Evolutionary conservation across 1,140 invertebrate genomes (phyloP), one percentile per base, ranked within the genome.

Genomic region (Neelides sp.): DNA sequence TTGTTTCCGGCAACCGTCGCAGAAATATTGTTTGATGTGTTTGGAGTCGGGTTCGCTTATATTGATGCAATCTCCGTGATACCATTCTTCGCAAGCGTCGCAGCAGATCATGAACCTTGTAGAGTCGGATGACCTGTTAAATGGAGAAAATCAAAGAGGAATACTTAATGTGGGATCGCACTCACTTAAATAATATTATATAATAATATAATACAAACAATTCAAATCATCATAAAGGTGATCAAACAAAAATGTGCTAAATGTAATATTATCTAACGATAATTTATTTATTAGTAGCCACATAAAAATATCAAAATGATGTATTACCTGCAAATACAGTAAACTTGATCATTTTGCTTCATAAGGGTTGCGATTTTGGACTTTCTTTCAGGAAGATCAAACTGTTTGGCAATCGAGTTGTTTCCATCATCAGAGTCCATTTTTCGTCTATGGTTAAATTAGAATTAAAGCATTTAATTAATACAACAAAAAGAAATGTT

Each of bases 51-150:
- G 78, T 65, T 93, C 83, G 8, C 87, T 92, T 50, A 97, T 89
- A 59, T 85, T 86, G 62, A 98, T 93, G 67, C 93, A 97, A 63
- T 95, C 89, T 8, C 92, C 92, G 69, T 98, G 94, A 65, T 93
- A 98, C 93, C 94, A 98, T 71, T 96, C 91, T 68, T 97, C 89
- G 69, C 94, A 98, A 26, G 85, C 77, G 70, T 97, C 94, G 73
- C 93, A 97, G 36, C 70, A 90, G 85, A 96, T 96, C 92, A 97
- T 97, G 71, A 97, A 96, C 24, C 90, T 72, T 4, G 83, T 86
- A 61, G 84, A 86, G 65, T 96, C 91, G 0, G 87, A 85, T 15
- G 85, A 86, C 35, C n/a, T n/a, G n/a, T n/a, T n/a, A n/a, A n/a
- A n/a, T n/a, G n/a, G n/a, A n/a, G n/a, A n/a, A n/a, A n/a, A n/a